phyloP scores from a whole-genome alignment of 2,113 vertebrate species.

The Macrotus californicus region DNA sequence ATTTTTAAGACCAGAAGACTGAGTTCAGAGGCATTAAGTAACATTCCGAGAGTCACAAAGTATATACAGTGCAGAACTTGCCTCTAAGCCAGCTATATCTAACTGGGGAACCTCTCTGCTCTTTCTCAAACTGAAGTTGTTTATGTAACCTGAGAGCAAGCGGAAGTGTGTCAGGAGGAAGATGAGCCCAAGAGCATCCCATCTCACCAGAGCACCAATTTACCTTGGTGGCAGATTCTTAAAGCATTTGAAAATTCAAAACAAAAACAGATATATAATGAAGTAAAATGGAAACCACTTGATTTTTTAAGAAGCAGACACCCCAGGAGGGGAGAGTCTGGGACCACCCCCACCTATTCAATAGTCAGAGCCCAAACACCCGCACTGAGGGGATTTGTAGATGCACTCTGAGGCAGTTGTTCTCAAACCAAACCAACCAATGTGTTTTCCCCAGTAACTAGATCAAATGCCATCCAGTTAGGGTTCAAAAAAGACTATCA shows the following conservation, averaged over 20 bases:
- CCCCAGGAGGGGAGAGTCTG: not conserved
- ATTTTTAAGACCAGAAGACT: constrained; percentile 17
- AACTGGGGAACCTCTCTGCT: not conserved
- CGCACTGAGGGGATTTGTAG: not conserved
- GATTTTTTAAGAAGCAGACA: not conserved
- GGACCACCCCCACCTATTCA: not conserved
- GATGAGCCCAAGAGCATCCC: too few relatives aligned
- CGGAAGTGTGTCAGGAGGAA: not conserved
- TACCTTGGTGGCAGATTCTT: not conserved
- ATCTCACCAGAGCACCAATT: not conserved
- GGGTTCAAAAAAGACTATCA: not conserved
- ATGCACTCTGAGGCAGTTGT: not conserved
- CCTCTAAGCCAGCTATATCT: not conserved
- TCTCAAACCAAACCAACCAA: not conserved
- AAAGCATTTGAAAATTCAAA: not conserved
- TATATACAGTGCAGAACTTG: not conserved
- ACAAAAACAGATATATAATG: not conserved
- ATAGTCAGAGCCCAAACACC: not conserved
- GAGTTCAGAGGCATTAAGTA: not conserved
- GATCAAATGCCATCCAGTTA: not conserved
- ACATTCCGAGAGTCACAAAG: not conserved
- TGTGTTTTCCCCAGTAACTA: not conserved
- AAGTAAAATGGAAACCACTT: not conserved
- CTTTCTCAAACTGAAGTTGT: not conserved
- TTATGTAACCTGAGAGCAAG: not conserved